Evolutionary conservation across 2,888 invertebrate genomes (phyloP), one percentile per base, ranked within the genome.

Genomic region (Terebella lapidaria): DNA sequence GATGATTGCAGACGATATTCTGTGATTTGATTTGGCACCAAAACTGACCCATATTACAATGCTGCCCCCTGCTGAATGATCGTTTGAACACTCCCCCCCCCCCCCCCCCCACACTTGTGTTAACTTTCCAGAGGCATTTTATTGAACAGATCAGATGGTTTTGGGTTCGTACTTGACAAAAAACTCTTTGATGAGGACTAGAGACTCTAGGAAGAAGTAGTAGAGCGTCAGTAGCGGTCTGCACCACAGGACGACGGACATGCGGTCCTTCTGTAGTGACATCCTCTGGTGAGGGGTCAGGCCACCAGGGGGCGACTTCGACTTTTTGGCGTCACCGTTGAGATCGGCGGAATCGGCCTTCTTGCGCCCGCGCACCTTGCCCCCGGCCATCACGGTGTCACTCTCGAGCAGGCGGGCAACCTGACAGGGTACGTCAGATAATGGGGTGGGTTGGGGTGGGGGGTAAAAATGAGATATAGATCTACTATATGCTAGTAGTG

Each of bases 211-310:
- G 72, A 85, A 81, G 83, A 89, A 91, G 83, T 90, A 93, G 76
- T 89, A 87, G 62, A 90, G 74, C 1, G 92, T 92, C 72, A 84
- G 85, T 63, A 92, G 70, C 5, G 94, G 93, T 72, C 86, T 85
- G 74, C 88, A 86, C 91, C 92, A 92, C 67, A 94, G 81, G 65
- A 92, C 91, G 67, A 91, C 76, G 22, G 10, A 27, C 5, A 28
- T 15, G 4, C 53, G 26, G 5, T 53, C 53, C 22, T 53, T 28
- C 5, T 53, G 53, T 15, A 53, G 26, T 4, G 28, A 10, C 29
- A 53, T 22, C 26, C 22, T 53, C 10, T 49, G 49, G 10, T 49
- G 49, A 5, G 22, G 49, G 22, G 49, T 49, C 49, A 49, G 24
- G 35, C 35, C 18, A 22, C 18, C 10, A 22, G 15, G 5, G 24